These are phyloP conservation scores for Apodemus agrarius DNA, from an alignment of 2,797 vertebrate species.

Conservation along the genomic window DNA sequence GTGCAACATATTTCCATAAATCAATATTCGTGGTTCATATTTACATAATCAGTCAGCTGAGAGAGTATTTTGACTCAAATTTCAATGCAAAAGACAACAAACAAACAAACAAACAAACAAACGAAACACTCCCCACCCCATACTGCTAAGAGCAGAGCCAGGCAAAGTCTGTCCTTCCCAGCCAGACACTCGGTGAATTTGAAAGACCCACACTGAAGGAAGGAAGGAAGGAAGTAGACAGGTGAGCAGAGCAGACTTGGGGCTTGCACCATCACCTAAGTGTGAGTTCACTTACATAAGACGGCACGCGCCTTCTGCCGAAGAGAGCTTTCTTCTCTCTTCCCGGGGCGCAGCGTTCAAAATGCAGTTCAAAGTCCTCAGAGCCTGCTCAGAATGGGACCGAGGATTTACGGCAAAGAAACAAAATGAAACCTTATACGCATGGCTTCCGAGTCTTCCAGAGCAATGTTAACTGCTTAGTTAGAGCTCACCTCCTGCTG, in stretches of 20 bases:
- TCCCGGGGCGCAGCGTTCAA: conserved; percentile 84
- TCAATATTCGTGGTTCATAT: neutral
- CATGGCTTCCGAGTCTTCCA: neutral
- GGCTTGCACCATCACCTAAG: neutral
- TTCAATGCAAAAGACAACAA: neutral
- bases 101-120: neutral
- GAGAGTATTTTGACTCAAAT: neutral
- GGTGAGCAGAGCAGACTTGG: neutral
- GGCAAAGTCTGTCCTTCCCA: neutral
- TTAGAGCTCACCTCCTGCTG: conserved; percentile 88
- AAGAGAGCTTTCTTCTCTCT: conserved; percentile 86
- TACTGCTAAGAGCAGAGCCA: neutral
- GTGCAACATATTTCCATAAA: neutral
- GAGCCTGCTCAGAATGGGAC: conserved; percentile 82
- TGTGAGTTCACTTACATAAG: conserved; percentile 87
- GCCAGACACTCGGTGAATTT: neutral
- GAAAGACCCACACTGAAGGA: neutral
- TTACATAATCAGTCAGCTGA: neutral
- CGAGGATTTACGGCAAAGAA: neutral
- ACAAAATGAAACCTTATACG: neutral
- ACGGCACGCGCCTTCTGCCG: conserved; percentile 81
- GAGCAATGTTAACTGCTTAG: neutral
- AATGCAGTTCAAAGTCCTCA: conserved; percentile 90
- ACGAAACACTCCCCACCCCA: neutral
- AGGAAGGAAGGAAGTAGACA: neutral